Percentiles rank a stretch among this genome's conserved stretches.
Evolutionary conservation across 2,888 invertebrate species (phyloP).

Genomic region (Lypha dubia): DNA sequence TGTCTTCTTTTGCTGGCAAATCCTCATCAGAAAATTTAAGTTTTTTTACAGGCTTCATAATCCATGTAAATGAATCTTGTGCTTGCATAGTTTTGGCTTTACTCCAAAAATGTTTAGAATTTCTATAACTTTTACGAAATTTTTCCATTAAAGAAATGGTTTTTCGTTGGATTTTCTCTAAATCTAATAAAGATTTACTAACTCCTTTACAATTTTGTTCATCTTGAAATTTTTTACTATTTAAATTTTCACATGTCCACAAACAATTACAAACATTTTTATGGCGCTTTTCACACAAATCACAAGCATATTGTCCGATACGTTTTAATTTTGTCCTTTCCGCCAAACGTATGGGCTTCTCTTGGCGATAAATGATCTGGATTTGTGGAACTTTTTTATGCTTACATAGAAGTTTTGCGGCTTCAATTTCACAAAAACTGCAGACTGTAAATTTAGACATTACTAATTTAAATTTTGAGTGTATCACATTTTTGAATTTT

Average conservation of each 20-base stretch:
- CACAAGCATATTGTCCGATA: constrained; percentile 58
- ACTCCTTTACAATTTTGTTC: not conserved
- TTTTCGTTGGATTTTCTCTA: not conserved
- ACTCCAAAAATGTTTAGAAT: constrained; percentile 16
- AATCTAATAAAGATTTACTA: not conserved
- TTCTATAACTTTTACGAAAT: constrained; percentile 55
- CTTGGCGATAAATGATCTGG: constrained; percentile 30
- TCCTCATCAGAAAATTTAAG: constrained; percentile 23
- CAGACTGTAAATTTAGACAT: constrained; percentile 69
- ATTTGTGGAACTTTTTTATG: constrained; percentile 70
- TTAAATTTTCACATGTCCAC: not conserved
- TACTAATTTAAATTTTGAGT: not conserved
- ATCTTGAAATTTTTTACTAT: not conserved
- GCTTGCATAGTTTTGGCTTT: not conserved
- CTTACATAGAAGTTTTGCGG: constrained; percentile 55
- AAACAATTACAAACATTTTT: constrained; percentile 12
- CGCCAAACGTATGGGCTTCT: constrained; percentile 67
- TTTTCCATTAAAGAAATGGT: constrained; percentile 28
- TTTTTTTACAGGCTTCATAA: constrained; percentile 47
- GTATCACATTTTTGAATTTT: constrained; percentile 3
- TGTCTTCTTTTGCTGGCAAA: not conserved
- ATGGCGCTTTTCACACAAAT: constrained; percentile 13
- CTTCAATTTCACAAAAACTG: constrained; percentile 48
- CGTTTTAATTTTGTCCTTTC: constrained; percentile 64
- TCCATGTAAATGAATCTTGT: constrained; percentile 47